Base-by-base conservation (phyloP, 2,113 vertebrate genomes). In the Microtus richardsoni region DNA sequence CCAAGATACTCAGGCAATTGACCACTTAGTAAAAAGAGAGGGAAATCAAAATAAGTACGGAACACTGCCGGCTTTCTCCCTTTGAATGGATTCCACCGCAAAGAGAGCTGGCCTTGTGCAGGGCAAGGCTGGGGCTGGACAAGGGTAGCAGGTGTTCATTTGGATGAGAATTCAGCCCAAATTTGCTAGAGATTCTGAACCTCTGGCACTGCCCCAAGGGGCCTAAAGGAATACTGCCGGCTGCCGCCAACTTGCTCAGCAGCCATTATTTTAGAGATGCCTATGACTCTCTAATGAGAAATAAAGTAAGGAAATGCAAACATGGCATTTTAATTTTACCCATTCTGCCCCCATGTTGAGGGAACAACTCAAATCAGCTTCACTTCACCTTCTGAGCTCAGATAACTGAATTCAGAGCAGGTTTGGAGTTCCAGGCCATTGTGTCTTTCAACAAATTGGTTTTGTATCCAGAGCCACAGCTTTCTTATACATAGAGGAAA, bases 121-220 rank as follows among this genome's bases (percentile, higher is more conserved):
- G 71, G 83, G 68, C 22, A 80, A 87, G 75, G 80, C 33, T 91
- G 93, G 94, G 70, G 49, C 77, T 75, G 54, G 89, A 96, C 95
- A 97, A 95, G 80, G 94, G 62, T 74, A 85, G 96, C 97, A 98
- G 96, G 96, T 97, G 97, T 89, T 98, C 96, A 97, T 97, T 97
- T 97, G 97, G 96, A 96, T 95, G 83, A 96, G 84, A 97, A 98
- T 94, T 94, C 90, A 96, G 73, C 84, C 71, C 28, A 52, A 83
- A 95, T 94, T 94, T 96, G 62, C 82, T 75, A 13, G 78, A 78
- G 89, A 92, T 47, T 16, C 62, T 83, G 17, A 58, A n/a, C 44
- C 74, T 96, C 80, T 97, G 97, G 97, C 94, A 75, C 44, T 44
- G 70, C 70, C 77, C 86, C 96, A 97, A 88, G 16, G 73, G 54